Base-by-base conservation (phyloP, 2,113 vertebrate species). In the Oenanthe oenanthe region DNA sequence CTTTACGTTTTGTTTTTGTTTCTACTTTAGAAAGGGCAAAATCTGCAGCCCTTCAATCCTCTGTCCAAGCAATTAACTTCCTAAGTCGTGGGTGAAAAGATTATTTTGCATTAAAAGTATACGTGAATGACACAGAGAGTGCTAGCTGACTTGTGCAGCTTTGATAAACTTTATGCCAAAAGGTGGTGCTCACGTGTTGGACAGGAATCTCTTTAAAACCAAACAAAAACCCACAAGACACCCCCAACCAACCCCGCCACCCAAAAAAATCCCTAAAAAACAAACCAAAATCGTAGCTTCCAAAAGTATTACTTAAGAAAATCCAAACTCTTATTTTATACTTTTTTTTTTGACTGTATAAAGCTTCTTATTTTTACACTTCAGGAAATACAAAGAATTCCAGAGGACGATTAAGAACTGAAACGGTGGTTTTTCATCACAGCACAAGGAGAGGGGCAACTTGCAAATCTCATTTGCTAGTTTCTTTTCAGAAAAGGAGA, bases 161-260 rank as follows among this genome's bases (percentile, higher is more conserved):
- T 95, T 95, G 94, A 96, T 96, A 96, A 97, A 98, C 96, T 98
- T 97, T 97, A 93, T 96, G 97, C 98, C 98, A 98, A 98, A 98
- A 98, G 98, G 97, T 97, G 97, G 98, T 97, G 97, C 97, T 98
- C 97, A 96, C 36, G 97, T 97, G 96, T 97, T 95, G 78, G 92
- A 97, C 88, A 93, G 95, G 78, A 97, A 97, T 94, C 85, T 94
- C 67, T 90, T 61, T 93, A 61, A 89, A 93, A 79, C 62, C 80
- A 71, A 95, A 96, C 68, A 97, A 85, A 92, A 97, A 32, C 71
- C 81, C 78, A 34, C 57, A 75, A 85, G 51, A 13, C 28, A 10
- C 5, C 5, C 26, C 6, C 1, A 2, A 56, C 5, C 6, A 84
- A 17, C 31, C 29, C 16, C 16, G 63, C 29, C 57, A 86, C 60